Conservation (phyloP, 2,797 vertebrate genomes). For the Spinus pinus region DNA sequence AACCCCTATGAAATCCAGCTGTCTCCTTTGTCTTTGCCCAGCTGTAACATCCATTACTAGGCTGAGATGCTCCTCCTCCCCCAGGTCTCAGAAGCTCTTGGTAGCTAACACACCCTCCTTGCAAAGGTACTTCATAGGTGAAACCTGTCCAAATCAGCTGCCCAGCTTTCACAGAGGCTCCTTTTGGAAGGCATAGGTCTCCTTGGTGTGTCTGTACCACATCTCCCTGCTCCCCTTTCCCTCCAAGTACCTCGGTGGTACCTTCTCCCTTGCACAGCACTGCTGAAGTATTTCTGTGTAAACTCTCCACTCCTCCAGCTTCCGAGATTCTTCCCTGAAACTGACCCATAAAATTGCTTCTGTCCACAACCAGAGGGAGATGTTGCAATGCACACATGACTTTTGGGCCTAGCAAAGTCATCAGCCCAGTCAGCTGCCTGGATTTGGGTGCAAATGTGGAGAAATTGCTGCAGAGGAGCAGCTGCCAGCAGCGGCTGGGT, state of each 20-base stretch:
- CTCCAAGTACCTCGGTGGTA: fast-evolving
- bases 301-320: background rate
- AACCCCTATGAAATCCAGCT: background rate
- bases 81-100: background rate
- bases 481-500: background rate
- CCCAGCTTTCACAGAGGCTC: background rate
- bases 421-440: background rate
- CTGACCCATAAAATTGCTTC: background rate
- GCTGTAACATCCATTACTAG: background rate
- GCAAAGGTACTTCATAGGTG: background rate
- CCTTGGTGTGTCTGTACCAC: background rate
- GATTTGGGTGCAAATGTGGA: background rate
- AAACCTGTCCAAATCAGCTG: background rate
- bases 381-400: background rate
- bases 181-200: background rate
- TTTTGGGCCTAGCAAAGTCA: background rate
- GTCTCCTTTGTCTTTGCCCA: background rate
- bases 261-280: background rate
- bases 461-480: background rate
- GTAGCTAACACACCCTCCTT: background rate
- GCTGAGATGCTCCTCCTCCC: background rate
- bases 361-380: background rate
- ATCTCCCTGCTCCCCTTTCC: background rate
- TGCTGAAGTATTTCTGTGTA: background rate
- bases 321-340: background rate